Evolutionary conservation across 2,113 vertebrate species (phyloP).

Genomic region (cattle (Bos taurus)): ARS-UCD2.0 NC_037337.1:55191501-55192000

Average conservation of each 20-base stretch:
- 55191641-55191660: background rate
- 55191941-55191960: background rate
- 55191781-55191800: background rate
- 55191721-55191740: background rate
- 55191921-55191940: background rate
- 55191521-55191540: background rate
- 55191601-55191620: background rate
- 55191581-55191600: background rate
- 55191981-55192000: background rate
- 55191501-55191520: background rate
- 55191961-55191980: background rate
- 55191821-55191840: background rate
- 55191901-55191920: background rate
- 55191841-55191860: background rate
- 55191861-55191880: background rate
- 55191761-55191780: background rate
- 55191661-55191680: background rate
- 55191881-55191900: background rate
- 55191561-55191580: background rate
- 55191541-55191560: background rate
- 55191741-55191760: background rate
- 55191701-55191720: background rate
- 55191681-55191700: background rate
- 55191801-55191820: background rate
- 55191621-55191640: background rate